These are phyloP conservation scores for Acrossocheilus fasciatus DNA, from an alignment of 2,797 vertebrate species.

Conservation along the genomic window DNA sequence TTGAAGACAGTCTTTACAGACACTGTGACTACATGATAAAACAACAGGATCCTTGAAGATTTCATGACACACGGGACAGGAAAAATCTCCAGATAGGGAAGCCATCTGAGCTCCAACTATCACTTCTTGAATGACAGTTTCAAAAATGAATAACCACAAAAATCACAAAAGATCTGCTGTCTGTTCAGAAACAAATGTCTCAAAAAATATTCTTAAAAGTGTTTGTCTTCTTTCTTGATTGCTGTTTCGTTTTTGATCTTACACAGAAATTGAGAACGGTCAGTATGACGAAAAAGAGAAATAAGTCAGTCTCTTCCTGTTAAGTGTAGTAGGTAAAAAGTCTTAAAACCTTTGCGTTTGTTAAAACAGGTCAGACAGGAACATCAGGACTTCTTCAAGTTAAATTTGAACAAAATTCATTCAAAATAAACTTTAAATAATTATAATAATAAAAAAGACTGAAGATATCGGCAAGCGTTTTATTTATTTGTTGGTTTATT, in stretches of 20 bases:
- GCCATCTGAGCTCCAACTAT: background rate
- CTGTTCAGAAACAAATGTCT: background rate
- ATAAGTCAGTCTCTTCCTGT: background rate
- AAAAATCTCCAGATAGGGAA: background rate
- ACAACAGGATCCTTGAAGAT: background rate
- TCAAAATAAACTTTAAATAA: background rate
- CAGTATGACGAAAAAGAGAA: background rate
- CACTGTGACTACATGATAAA: slow-evolving; percentile 8
- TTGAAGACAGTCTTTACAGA: background rate
- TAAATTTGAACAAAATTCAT: background rate
- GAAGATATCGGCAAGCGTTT: no score
- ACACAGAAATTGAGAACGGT: background rate
- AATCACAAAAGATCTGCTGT: background rate
- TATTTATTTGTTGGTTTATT: no score
- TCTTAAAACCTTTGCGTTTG: background rate
- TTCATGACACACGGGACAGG: background rate
- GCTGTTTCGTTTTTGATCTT: background rate
- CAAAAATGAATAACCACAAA: background rate
- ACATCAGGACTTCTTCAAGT: background rate
- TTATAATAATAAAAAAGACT: no score
- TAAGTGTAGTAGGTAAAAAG: background rate
- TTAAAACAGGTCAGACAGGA: background rate
- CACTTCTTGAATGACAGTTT: background rate
- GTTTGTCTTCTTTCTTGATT: background rate
- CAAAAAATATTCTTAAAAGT: background rate